Evolutionary conservation across 1,140 invertebrate genomes (phyloP), one percentile per base, ranked within the genome.

Genomic region (Batillaria attramentaria): DNA sequence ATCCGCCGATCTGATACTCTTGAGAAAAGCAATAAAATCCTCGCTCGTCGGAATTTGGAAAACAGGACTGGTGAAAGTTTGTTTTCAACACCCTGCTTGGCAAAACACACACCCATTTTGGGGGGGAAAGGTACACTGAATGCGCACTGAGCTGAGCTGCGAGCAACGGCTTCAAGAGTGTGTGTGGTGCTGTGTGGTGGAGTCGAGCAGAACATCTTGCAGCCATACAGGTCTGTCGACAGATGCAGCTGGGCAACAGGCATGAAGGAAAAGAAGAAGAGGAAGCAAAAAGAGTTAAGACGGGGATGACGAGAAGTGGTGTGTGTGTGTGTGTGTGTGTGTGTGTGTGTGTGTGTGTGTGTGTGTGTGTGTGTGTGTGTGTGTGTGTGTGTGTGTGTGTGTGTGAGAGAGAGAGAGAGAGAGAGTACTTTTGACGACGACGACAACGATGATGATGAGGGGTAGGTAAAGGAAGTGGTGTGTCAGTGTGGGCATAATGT

Each of bases 41-140:
- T 60, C 57, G 24, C 57, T 24, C 31, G 6, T 20, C 24, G 57
- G 24, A 6, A 20, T 60, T 60, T 24, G 24, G 20, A 6, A 60
- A 60, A 60, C 57, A 60, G 57, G 57, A 28, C 57, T 60, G n/a
- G n/a, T 60, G 57, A 60, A n/a, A 60, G 57, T 60, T 60, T 60
- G 31, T 60, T 60, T 60, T 60, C 57, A 60, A 60, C 57, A n/a
- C 57, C 57, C 31, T 13, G 6, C 57, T 6, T 60, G 57, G 31
- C 57, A 60, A 20, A 60, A 60, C 57, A 60, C 31, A 24, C 57
- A 60, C 4, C 24, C 24, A 8, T 60, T 60, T 60, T 10, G 5
- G 57, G 31, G 57, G 24, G 4, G 31, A 60, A n/a, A n/a, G n/a
- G n/a, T n/a, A n/a, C n/a, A n/a, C n/a, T n/a, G n/a, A n/a, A n/a